Conservation (phyloP, 2,888 invertebrate species). For the Metallyticus violacea region DNA sequence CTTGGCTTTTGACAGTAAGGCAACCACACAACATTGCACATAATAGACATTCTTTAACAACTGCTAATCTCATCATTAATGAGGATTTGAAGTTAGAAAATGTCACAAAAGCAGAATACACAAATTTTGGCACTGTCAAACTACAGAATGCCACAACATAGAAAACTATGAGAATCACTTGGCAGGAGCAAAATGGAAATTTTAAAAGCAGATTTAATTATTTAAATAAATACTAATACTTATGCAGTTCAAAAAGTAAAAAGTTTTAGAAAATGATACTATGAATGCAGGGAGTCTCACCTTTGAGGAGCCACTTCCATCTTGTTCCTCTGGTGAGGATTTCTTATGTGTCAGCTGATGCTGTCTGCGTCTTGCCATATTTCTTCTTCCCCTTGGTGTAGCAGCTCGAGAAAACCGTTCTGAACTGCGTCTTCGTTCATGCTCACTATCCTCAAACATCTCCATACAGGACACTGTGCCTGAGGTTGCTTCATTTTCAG, state of each 20-base stretch:
- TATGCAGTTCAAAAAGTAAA: too few species aligned
- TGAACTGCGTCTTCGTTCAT: constrained; percentile 60
- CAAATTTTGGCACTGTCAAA: background rate
- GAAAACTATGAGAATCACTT: background rate
- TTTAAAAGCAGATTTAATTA: background rate
- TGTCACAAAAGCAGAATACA: background rate
- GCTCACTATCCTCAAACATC: constrained; percentile 52
- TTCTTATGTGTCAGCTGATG: background rate
- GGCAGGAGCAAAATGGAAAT: background rate
- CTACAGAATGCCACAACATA: background rate
- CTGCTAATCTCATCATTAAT: too few species aligned
- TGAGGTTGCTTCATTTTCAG: background rate
- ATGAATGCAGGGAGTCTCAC: too few species aligned
- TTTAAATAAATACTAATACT: too few species aligned
- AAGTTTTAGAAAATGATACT: too few species aligned
- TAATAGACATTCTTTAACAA: too few species aligned
- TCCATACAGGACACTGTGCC: constrained; percentile 34
- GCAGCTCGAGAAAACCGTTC: constrained; percentile 63
- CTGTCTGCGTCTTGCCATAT: constrained; percentile 23
- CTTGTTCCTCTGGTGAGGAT: constrained; percentile 21
- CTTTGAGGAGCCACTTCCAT: constrained; percentile 32
- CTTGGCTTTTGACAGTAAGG: too few species aligned
- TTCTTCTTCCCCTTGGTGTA: constrained; percentile 55
- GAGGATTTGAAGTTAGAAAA: too few species aligned
- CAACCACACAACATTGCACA: too few species aligned